Evolutionary conservation across 2,113 vertebrate genomes (phyloP).

Genomic region (Ciconia stormi): DNA sequence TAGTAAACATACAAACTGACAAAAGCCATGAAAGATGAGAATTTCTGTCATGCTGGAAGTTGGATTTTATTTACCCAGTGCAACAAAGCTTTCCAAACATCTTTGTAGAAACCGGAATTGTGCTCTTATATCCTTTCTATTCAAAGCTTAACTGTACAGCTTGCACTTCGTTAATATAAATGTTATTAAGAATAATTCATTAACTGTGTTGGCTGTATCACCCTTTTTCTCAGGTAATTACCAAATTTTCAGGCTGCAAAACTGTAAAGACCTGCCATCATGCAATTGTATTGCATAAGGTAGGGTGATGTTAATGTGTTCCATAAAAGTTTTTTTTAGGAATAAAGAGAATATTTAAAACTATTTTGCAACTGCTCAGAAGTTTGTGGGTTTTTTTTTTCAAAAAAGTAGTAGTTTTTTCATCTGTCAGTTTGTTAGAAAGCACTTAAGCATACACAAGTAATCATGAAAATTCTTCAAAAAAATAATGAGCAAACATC

Average conservation of each 20-base stretch:
- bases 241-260: not conserved
- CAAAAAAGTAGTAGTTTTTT: not conserved
- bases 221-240: not conserved
- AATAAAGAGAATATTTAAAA: not conserved
- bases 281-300: not conserved
- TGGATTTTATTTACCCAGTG: not conserved
- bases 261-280: not conserved
- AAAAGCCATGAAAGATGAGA: not conserved
- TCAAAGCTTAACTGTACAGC: not conserved
- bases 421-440: not conserved
- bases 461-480: not conserved
- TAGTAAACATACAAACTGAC: not conserved
- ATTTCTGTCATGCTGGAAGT: not conserved
- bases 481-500: not conserved
- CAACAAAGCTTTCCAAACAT: not conserved
- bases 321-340: not conserved
- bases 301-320: not conserved
- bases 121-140: not conserved
- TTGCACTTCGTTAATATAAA: not conserved
- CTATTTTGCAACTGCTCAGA: not conserved
- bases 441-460: not conserved
- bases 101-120: not conserved
- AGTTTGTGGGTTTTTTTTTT: not conserved
- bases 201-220: not conserved
- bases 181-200: not conserved